Evolutionary conservation across 2,797 vertebrate species (phyloP).

Genomic region (Pseudocheirus occidentalis): DNA sequence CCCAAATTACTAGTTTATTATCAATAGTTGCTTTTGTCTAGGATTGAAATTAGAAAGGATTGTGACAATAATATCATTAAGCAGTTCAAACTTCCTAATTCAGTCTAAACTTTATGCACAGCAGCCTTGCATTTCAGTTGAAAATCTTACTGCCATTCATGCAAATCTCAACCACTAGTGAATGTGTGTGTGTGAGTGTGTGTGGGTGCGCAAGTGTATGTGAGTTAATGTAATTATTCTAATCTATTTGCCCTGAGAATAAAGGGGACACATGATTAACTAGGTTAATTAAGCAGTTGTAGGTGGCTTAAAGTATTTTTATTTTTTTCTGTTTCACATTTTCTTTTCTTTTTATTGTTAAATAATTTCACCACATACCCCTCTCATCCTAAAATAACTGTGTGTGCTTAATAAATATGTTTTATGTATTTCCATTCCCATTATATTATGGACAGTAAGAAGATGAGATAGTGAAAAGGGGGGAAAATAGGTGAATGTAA

Average conservation of each 20-base stretch:
- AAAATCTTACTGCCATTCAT: constrained; percentile 53
- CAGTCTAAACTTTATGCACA: background rate
- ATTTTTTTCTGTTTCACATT: constrained; percentile 23
- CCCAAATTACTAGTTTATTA: background rate
- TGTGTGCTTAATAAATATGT: background rate
- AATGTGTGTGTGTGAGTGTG: constrained; percentile 5
- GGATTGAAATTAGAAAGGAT: background rate
- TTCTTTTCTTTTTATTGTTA: constrained; percentile 40
- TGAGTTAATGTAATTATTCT: constrained; percentile 6
- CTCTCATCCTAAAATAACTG: background rate
- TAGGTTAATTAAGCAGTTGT: constrained; percentile 72
- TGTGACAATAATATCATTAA: background rate
- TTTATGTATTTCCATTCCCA: background rate
- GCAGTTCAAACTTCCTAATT: constrained; percentile 13
- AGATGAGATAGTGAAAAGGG: background rate
- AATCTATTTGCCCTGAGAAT: constrained; percentile 51
- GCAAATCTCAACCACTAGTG: constrained; percentile 42
- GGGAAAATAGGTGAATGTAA: background rate
- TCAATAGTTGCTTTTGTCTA: background rate
- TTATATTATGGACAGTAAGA: background rate
- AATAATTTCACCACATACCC: constrained; percentile 55
- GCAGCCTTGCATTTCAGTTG: constrained; percentile 27
- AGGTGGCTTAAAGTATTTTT: background rate
- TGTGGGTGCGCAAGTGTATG: background rate
- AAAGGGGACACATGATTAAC: constrained; percentile 35